Evolutionary conservation across 1,140 invertebrate species (phyloP).

Genomic region (Aphaenogaster floridana): DNA sequence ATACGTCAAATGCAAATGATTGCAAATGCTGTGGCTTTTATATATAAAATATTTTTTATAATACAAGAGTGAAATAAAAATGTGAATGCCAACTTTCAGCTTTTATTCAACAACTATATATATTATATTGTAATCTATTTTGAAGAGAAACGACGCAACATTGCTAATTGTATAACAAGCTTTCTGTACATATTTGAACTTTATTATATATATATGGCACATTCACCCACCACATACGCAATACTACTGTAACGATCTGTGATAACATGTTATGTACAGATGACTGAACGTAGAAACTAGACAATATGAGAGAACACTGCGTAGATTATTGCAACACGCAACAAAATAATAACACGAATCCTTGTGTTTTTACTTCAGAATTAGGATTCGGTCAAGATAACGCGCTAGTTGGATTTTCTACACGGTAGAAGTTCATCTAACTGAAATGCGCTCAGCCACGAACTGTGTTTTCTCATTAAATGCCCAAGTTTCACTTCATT

Average conservation of each 20-base stretch:
- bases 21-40: background rate
- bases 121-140: background rate
- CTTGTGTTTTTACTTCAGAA: slow-evolving; percentile 21
- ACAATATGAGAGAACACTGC: slow-evolving; percentile 29
- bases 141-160: background rate
- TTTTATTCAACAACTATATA: slow-evolving; percentile 21
- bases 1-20: background rate
- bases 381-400: slow-evolving; percentile 35
- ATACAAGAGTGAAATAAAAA: background rate
- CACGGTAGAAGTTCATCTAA: slow-evolving; percentile 61
- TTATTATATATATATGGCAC: slow-evolving; percentile 12
- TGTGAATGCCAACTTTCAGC: background rate
- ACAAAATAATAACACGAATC: slow-evolving; percentile 66
- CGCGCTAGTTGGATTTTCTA: slow-evolving; percentile 49
- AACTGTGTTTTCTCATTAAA: slow-evolving; percentile 56
- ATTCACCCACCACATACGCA: background rate
- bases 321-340: slow-evolving; percentile 45
- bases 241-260: slow-evolving; percentile 9
- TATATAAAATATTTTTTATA: background rate
- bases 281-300: slow-evolving; percentile 11
- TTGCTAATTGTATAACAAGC: slow-evolving; percentile 6
- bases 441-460: slow-evolving; percentile 31
- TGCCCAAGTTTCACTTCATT: slow-evolving; percentile 48
- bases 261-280: background rate
- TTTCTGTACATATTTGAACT: slow-evolving; percentile 46